These are phyloP conservation scores for Scaptomyza caliginosa DNA, from an alignment of 2,888 invertebrate species.

Conservation along the genomic window DNA sequence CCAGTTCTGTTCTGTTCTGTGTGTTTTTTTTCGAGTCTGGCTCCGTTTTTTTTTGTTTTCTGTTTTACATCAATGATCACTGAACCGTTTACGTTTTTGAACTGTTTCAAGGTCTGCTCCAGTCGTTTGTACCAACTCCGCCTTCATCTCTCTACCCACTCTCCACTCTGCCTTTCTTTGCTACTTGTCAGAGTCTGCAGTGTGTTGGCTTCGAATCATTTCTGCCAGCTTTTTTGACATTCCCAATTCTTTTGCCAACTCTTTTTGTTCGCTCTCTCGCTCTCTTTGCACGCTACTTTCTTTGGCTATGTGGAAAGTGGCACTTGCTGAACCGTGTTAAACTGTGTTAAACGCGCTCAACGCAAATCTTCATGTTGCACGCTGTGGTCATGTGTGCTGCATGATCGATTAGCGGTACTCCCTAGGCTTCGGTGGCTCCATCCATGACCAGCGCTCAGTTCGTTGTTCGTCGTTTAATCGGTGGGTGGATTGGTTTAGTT, in stretches of 20 bases:
- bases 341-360: conserved; percentile 64
- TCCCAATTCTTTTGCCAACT: not conserved
- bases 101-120: conserved; percentile 84
- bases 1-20: conserved; percentile 41
- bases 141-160: not conserved
- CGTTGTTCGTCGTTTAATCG: no score
- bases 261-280: not conserved
- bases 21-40: conserved; percentile 30
- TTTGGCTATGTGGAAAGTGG: conserved; percentile 59
- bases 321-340: conserved; percentile 72
- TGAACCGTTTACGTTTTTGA: conserved; percentile 84
- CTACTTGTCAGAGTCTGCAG: not conserved
- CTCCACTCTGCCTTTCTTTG: not conserved
- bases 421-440: conserved; percentile 18
- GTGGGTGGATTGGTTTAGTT: conserved; percentile 8
- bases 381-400: conserved; percentile 15
- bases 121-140: conserved; percentile 32
- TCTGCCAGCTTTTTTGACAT: not conserved
- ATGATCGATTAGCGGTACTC: conserved; percentile 53
- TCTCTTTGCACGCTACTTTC: conserved; percentile 21
- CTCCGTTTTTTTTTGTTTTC: conserved; percentile 55
- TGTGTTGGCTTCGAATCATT: conserved; percentile 10
- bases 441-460: no score
- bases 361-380: conserved; percentile 3
- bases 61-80: conserved; percentile 83